Conservation (phyloP, 2,113 vertebrate genomes). For the Gasterosteus aculeatus region DNA sequence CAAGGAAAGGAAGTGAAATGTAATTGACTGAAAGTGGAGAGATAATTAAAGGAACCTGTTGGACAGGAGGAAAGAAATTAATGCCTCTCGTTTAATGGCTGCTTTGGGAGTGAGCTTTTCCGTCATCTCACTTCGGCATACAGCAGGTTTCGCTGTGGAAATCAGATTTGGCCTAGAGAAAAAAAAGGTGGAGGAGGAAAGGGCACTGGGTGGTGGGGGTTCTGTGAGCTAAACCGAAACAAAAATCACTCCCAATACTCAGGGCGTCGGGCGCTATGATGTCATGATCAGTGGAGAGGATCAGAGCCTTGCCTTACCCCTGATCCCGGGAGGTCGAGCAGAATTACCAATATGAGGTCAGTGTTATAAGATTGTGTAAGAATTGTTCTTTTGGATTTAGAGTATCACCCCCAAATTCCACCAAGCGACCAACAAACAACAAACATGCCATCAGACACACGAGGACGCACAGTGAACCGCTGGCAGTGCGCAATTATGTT, state of each 20-base stretch:
- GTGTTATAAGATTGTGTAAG: constrained; percentile 10
- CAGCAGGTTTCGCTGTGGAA: constrained; percentile 63
- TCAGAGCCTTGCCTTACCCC: constrained; percentile 75
- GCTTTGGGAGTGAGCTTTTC: constrained; percentile 74
- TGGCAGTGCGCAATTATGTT: constrained; percentile 46
- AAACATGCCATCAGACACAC: constrained; percentile 42
- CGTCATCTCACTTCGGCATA: constrained; percentile 59
- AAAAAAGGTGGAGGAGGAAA: constrained; percentile 53
- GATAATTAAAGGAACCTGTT: constrained; percentile 85
- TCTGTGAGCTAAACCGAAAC: constrained; percentile 74
- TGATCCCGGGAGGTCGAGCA: constrained; percentile 49
- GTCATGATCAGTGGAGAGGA: constrained; percentile 82
- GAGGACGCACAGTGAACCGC: constrained; percentile 42
- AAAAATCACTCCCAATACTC: constrained; percentile 81
- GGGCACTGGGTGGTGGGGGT: constrained; percentile 57
- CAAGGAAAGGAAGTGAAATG: constrained; percentile 83
- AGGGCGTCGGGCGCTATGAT: constrained; percentile 83
- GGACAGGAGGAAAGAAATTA: constrained; percentile 79
- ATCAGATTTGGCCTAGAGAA: constrained; percentile 57
- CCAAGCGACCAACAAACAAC: constrained; percentile 44
- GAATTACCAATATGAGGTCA: constrained; percentile 37
- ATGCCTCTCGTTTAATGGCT: constrained; percentile 79
- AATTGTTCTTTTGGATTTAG: constrained; percentile 58
- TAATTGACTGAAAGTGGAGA: constrained; percentile 83
- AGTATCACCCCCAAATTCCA: constrained; percentile 48